Conservation (phyloP, 1,140 invertebrate genomes). For the Drosophila rufa region DNA sequence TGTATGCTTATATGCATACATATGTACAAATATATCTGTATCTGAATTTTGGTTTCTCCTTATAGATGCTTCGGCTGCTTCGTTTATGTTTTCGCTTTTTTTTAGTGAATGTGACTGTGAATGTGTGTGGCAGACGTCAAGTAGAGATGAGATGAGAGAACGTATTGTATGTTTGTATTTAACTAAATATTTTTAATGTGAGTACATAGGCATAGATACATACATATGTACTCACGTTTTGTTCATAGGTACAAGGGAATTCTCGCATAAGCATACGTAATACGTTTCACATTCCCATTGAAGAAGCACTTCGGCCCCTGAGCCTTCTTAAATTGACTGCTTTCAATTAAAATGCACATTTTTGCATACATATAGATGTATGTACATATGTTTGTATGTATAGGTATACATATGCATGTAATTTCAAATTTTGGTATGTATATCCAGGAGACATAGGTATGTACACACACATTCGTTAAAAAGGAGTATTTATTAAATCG, state of each 20-base stretch:
- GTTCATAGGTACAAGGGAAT: slow-evolving; percentile 24
- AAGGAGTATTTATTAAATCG: neutral
- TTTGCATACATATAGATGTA: slow-evolving; percentile 23
- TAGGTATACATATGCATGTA: slow-evolving; percentile 1
- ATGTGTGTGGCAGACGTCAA: slow-evolving; percentile 5
- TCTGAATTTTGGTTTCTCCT: slow-evolving; percentile 29
- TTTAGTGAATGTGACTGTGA: slow-evolving; percentile 9
- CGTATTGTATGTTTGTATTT: slow-evolving; percentile 29
- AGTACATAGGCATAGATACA: slow-evolving; percentile 10
- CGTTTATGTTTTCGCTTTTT: slow-evolving; percentile 40
- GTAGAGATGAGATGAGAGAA: slow-evolving; percentile 6
- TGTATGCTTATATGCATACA: neutral
- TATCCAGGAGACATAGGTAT: slow-evolving; percentile 26
- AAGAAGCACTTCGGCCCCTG: slow-evolving; percentile 21
- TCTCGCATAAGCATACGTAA: slow-evolving; percentile 12
- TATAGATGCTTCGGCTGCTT: slow-evolving; percentile 31
- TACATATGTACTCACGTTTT: slow-evolving; percentile 48
- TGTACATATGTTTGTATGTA: slow-evolving; percentile 2
- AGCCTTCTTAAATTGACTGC: slow-evolving; percentile 20
- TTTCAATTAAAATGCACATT: slow-evolving; percentile 36
- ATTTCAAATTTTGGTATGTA: slow-evolving; percentile 49
- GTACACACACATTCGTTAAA: slow-evolving; percentile 2
- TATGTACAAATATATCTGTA: slow-evolving; percentile 24
- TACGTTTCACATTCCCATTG: slow-evolving; percentile 17
- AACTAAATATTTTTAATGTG: slow-evolving; percentile 38